Evolutionary conservation across 2,113 vertebrate genomes (phyloP).

Genomic region (Spermophilus dauricus): DNA sequence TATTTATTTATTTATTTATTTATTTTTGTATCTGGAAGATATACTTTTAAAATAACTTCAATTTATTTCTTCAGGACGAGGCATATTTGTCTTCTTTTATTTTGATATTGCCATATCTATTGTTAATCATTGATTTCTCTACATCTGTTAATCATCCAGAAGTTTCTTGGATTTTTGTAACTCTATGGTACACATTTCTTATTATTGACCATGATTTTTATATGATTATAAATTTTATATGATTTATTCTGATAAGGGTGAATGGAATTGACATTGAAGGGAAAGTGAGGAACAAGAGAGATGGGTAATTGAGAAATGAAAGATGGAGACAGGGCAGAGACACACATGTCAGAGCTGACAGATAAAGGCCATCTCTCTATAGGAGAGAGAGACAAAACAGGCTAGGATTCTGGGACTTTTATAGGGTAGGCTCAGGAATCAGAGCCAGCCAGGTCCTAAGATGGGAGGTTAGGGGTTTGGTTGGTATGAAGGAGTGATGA

Average conservation of each 20-base stretch:
- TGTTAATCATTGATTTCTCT: slow-evolving; percentile 67
- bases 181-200: slow-evolving; percentile 69
- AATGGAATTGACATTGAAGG: slow-evolving; percentile 58
- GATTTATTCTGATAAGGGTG: slow-evolving; percentile 74
- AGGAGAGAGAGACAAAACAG: too few relatives aligned
- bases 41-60: not conserved
- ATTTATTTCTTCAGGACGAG: slow-evolving; percentile 42
- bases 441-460: too few relatives aligned
- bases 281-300: too few relatives aligned
- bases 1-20: not conserved
- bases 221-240: slow-evolving; percentile 42
- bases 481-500: too few relatives aligned
- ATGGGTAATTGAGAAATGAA: too few relatives aligned
- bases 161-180: slow-evolving; percentile 45
- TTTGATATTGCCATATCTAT: slow-evolving; percentile 40
- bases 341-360: too few relatives aligned
- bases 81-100: slow-evolving; percentile 16
- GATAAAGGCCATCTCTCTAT: too few relatives aligned
- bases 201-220: slow-evolving; percentile 57
- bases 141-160: slow-evolving; percentile 54
- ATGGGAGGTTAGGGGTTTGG: too few relatives aligned
- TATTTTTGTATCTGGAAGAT: not conserved
- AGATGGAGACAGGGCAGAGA: too few relatives aligned
- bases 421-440: too few relatives aligned
- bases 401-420: too few relatives aligned